Conservation (phyloP, 2,797 vertebrate genomes). For the Premnoplex brunnescens region DNA sequence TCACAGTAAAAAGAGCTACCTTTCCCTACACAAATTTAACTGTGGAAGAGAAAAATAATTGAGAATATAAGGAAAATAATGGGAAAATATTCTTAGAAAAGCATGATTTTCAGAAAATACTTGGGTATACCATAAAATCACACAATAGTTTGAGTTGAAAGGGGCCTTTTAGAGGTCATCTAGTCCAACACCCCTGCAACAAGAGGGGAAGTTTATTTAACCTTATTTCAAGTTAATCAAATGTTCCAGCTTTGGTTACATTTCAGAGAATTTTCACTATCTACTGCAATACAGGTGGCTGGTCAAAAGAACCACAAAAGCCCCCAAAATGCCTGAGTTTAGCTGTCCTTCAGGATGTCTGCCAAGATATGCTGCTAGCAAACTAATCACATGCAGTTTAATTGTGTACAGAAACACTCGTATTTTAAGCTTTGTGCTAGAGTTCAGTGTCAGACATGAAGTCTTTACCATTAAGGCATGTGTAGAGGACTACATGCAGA, state of each 20-base stretch:
- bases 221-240: not conserved
- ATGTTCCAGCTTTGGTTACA: not conserved
- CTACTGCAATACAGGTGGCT: not conserved
- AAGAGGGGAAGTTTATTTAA: not conserved
- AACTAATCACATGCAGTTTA: not conserved
- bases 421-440: not conserved
- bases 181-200: not conserved
- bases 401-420: not conserved
- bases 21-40: not conserved
- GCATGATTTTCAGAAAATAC: not conserved
- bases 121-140: not conserved
- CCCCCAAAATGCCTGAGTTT: not conserved
- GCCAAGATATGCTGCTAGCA: not conserved
- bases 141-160: not conserved
- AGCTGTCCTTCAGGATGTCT: not conserved
- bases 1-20: not conserved
- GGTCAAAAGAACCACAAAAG: not conserved
- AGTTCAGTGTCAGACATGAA: not conserved
- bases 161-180: not conserved
- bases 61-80: not conserved
- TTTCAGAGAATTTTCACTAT: not conserved
- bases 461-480: not conserved
- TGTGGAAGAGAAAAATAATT: not conserved
- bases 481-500: not conserved
- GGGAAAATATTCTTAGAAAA: not conserved